phyloP scores from a whole-genome alignment of 2,888 invertebrate genomes.

The Phaedon cochleariae region DNA sequence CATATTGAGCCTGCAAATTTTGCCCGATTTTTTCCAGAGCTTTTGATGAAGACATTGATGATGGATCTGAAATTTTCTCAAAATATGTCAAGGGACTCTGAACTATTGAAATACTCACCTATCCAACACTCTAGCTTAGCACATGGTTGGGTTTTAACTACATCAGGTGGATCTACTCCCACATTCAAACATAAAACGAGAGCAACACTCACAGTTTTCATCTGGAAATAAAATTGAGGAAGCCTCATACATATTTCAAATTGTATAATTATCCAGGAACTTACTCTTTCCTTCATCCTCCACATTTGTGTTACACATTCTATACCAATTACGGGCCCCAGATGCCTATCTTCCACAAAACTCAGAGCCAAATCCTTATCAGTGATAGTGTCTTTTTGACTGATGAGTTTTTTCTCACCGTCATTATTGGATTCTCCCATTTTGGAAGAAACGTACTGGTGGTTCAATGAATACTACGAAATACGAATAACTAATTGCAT shows the following conservation, averaged over 20 bases:
- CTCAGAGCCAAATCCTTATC: constrained; percentile 77
- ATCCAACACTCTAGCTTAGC: constrained; percentile 97
- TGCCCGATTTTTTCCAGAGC: constrained; percentile 92
- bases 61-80: constrained; percentile 72
- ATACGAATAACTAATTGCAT: constrained; percentile 6
- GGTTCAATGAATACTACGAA: constrained; percentile 10
- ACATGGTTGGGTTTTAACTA: constrained; percentile 96
- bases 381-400: constrained; percentile 50
- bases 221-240: constrained; percentile 70
- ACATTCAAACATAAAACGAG: constrained; percentile 97
- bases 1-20: constrained; percentile 94
- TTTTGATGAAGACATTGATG: constrained; percentile 87
- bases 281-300: constrained; percentile 92
- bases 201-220: constrained; percentile 99
- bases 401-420: constrained; percentile 25
- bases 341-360: constrained; percentile 78
- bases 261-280: constrained; percentile 34
- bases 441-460: constrained; percentile 9
- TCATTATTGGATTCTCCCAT: constrained; percentile 37
- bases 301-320: constrained; percentile 79
- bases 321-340: constrained; percentile 74
- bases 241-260: not conserved
- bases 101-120: constrained; percentile 66
- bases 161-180: constrained; percentile 99
- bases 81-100: not conserved